Evolutionary conservation across 1,140 invertebrate species (phyloP).

Genomic region (Bacillus rossius): DNA sequence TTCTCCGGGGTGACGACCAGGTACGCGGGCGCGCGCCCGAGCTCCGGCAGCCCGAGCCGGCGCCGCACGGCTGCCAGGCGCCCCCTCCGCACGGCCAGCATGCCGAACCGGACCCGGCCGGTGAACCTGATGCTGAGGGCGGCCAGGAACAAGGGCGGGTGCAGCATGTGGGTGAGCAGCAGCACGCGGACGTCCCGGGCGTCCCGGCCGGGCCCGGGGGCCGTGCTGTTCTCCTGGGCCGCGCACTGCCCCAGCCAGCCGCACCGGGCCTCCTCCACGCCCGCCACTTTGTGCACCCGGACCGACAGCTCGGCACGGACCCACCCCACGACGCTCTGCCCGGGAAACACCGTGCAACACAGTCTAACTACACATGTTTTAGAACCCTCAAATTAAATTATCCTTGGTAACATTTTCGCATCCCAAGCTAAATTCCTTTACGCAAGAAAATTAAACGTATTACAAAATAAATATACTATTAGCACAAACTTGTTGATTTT

Average conservation of each 20-base stretch:
- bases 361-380: too few relatives aligned
- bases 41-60: constrained; percentile 17
- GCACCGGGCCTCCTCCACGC: constrained; percentile 30
- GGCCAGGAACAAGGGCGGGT: constrained; percentile 46
- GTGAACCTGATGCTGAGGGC: constrained; percentile 50
- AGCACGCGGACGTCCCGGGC: constrained; percentile 38
- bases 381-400: too few relatives aligned
- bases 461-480: too few relatives aligned
- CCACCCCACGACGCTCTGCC: constrained; percentile 42
- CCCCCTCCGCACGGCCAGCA: constrained; percentile 33
- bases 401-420: too few relatives aligned
- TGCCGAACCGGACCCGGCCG: constrained; percentile 46
- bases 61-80: constrained; percentile 26
- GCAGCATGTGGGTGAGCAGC: constrained; percentile 39
- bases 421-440: too few relatives aligned
- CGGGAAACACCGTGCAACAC: too few relatives aligned
- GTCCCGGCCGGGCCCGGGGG: neutral
- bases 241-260: constrained; percentile 22
- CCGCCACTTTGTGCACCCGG: constrained; percentile 37
- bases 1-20: constrained; percentile 43
- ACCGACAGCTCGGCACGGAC: constrained; percentile 42
- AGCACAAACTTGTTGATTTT: too few relatives aligned
- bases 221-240: constrained; percentile 1
- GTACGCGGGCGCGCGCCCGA: constrained; percentile 33
- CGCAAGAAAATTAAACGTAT: too few relatives aligned